These are phyloP conservation scores for Dynastes tityus DNA, from an alignment of 2,888 invertebrate genomes.

Conservation along the genomic window DNA sequence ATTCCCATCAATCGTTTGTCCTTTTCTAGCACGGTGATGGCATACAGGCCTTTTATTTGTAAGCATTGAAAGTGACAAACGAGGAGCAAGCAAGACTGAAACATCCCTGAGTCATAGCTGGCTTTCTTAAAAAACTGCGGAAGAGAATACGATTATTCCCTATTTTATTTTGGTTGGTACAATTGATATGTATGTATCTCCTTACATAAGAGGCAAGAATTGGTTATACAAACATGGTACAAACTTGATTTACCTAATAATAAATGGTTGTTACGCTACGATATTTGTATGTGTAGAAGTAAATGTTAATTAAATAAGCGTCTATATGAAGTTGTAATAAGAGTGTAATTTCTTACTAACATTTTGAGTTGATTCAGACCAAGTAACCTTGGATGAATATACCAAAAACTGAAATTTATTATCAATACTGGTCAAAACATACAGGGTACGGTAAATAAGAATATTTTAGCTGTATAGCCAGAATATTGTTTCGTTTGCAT, in stretches of 20 bases:
- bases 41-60: constrained; percentile 22
- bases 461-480: no score
- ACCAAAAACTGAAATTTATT: not conserved
- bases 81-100: constrained; percentile 58
- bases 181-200: not conserved
- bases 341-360: constrained; percentile 12
- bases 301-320: constrained; percentile 32
- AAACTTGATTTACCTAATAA: constrained; percentile 39
- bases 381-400: constrained; percentile 22
- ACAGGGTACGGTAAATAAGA: not conserved
- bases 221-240: constrained; percentile 26
- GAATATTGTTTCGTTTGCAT: no score
- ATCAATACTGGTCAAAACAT: not conserved
- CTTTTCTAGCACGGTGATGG: constrained; percentile 24
- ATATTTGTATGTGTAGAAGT: not conserved
- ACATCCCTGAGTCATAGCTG: constrained; percentile 51
- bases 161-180: not conserved
- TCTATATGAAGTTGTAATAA: constrained; percentile 1
- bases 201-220: constrained; percentile 28
- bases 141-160: not conserved
- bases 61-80: constrained; percentile 61
- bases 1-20: constrained; percentile 22
- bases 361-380: not conserved
- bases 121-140: not conserved
- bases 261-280: constrained; percentile 24